Base-by-base conservation (phyloP, 2,888 invertebrate genomes). In the Xestia xanthographa region DNA sequence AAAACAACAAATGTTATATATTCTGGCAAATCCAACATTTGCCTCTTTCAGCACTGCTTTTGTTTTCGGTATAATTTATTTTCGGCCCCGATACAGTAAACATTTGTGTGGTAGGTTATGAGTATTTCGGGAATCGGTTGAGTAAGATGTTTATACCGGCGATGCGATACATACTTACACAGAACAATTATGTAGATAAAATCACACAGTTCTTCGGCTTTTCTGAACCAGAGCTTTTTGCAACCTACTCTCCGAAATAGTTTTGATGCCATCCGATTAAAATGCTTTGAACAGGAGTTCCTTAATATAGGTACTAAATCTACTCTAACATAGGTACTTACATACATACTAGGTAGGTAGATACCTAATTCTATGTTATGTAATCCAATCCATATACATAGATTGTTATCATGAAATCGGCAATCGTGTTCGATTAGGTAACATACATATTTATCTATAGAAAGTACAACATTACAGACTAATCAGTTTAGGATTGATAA, bases 71-170 rank as follows among this genome's bases (percentile, higher is more conserved):
- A 38, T n/a, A 45, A 74, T 74, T 76, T 72, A 67, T 79, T 78
- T 77, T 50, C 41, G 63, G 72, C 66, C 58, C 62, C 67, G 58
- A 74, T 82, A 67, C 79, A 82, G 58, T 75, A 78, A 84, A 82
- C 82, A 80, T 77, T 62, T 78, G 70, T 41, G 45, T 75, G 66
- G 53, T 77, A 66, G 65, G 70, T 74, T 70, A 41, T 41, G 45
- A 66, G 69, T 87, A 87, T 87, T 87, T 79, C 67, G 41, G 72
- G 82, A 75, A 67, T 45, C 58, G 58, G 71, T 86, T 75, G 77
- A 80, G 76, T 80, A 83, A 78, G 26, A 80, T 79, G 75, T 86
- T 86, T 80, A 72, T 77, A 63, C 50, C 41, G 53, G 67, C 56
- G 71, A 65, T 50, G 72, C 70, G 62, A 53, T 50, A 63, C 41